Evolutionary conservation across 2,888 invertebrate genomes (phyloP).

Genomic region (Entomobrya multifasciata): DNA sequence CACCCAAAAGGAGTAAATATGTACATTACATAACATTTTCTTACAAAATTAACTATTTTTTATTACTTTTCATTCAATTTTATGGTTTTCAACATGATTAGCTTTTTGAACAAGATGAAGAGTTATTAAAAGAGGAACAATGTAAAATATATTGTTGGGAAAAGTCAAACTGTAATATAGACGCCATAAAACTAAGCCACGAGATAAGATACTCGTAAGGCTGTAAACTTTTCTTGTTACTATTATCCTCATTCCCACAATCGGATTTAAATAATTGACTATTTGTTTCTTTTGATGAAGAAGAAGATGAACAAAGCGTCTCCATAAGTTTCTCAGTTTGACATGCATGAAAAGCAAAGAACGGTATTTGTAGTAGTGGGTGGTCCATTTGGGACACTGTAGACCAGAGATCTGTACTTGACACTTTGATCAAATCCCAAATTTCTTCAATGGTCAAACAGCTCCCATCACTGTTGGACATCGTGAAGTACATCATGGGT

Average conservation of each 20-base stretch:
- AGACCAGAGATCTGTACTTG: constrained; percentile 64
- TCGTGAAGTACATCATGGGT: constrained; percentile 71
- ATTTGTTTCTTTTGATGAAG: constrained; percentile 4
- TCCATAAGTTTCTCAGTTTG: constrained; percentile 70
- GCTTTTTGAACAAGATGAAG: neutral
- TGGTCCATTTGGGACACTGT: constrained; percentile 75
- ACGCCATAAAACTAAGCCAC: constrained; percentile 74
- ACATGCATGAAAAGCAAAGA: constrained; percentile 75
- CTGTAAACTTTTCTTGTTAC: neutral
- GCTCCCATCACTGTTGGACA: constrained; percentile 64
- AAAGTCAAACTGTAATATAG: constrained; percentile 59
- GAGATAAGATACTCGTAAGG: constrained; percentile 67
- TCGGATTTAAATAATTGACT: neutral
- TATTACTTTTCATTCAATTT: constrained; percentile 27
- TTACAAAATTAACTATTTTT: constrained; percentile 29
- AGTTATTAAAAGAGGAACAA: constrained; percentile 22
- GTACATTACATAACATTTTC: neutral
- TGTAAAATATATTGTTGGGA: constrained; percentile 52
- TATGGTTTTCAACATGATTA: neutral
- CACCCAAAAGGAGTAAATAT: neutral
- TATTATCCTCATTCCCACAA: no score
- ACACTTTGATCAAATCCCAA: constrained; percentile 66
- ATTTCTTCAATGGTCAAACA: constrained; percentile 66
- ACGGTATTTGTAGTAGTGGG: constrained; percentile 74
- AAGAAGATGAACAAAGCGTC: constrained; percentile 27